Conservation (phyloP, 2,888 invertebrate species). For the Polia nebulosa region DNA sequence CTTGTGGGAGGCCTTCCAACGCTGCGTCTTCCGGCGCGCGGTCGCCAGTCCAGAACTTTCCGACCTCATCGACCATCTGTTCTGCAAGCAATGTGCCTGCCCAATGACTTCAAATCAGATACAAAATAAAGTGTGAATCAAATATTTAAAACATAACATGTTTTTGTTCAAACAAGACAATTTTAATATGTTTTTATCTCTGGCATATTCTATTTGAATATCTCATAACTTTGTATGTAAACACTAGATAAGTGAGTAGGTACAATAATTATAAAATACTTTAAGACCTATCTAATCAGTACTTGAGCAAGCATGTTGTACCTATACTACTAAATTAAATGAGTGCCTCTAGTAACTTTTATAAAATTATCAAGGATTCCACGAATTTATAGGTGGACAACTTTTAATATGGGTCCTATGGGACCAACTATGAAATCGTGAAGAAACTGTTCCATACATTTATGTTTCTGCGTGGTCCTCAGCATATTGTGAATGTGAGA, state of each 20-base stretch:
- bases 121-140: constrained; percentile 19
- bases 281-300: constrained; percentile 31
- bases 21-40: too few species aligned
- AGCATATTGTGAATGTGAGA: too few species aligned
- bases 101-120: constrained; percentile 19
- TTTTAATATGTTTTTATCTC: constrained; percentile 21
- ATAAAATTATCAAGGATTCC: background rate
- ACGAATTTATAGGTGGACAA: too few species aligned
- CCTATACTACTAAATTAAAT: background rate
- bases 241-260: constrained; percentile 39
- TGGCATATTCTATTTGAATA: constrained; percentile 30
- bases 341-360: background rate
- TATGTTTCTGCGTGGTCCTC: too few species aligned
- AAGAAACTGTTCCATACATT: too few species aligned
- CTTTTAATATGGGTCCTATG: too few species aligned
- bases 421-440: too few species aligned
- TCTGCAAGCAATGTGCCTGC: too few species aligned
- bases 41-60: too few species aligned
- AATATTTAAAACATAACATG: constrained; percentile 33
- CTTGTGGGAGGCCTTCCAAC: too few species aligned
- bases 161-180: constrained; percentile 39
- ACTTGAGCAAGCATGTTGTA: background rate
- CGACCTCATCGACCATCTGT: too few species aligned
- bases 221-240: constrained; percentile 41
- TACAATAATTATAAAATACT: constrained; percentile 33